Evolutionary conservation across 2,888 invertebrate species (phyloP).

Genomic region (Luperina nickerlii): DNA sequence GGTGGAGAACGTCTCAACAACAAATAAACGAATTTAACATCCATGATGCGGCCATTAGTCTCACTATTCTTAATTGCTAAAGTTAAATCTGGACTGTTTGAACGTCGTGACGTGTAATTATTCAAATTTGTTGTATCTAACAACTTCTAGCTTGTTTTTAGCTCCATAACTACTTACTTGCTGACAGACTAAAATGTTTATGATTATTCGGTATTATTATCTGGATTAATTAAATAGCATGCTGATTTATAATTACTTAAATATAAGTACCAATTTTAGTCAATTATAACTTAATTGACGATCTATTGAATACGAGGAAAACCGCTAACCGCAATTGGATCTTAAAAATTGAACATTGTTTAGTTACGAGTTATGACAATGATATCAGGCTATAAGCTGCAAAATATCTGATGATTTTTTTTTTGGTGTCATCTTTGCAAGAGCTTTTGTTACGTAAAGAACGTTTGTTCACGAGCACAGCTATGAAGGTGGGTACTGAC

Average conservation of each 20-base stretch:
- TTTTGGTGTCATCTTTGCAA: not conserved
- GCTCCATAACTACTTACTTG: conserved; percentile 35
- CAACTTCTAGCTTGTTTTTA: conserved; percentile 49
- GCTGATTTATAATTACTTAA: conserved; percentile 13
- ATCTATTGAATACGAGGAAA: conserved; percentile 32
- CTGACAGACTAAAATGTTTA: conserved; percentile 35
- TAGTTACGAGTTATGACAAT: conserved; percentile 6
- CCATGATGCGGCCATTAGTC: conserved; percentile 82
- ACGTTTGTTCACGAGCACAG: not conserved
- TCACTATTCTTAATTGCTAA: conserved; percentile 80
- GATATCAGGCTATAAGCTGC: conserved; percentile 3
- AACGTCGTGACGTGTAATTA: conserved; percentile 70
- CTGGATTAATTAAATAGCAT: conserved; percentile 4
- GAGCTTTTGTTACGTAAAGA: not conserved
- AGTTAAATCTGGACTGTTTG: conserved; percentile 76
- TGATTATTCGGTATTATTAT: conserved; percentile 24
- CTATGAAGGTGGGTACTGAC: not conserved
- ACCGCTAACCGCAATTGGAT: conserved; percentile 46
- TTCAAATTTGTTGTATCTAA: conserved; percentile 63
- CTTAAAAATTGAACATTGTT: conserved; percentile 9
- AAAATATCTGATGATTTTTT: not conserved
- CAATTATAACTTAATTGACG: conserved; percentile 22
- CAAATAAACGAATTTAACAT: conserved; percentile 83
- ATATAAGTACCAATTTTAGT: not conserved
- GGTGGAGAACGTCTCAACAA: conserved; percentile 84